Conservation (phyloP, 1,140 invertebrate genomes). For the Patella vulgata region DNA sequence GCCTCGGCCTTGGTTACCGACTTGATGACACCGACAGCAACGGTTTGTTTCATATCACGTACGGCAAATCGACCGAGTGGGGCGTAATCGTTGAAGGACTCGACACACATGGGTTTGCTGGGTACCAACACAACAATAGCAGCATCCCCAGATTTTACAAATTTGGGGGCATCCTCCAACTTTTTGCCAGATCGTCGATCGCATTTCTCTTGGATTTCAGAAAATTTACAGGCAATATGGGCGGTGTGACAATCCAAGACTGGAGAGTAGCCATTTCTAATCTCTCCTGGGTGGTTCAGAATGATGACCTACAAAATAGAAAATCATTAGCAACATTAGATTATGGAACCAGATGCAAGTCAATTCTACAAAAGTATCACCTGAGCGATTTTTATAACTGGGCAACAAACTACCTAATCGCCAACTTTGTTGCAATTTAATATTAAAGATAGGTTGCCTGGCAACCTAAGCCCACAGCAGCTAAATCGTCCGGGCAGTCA, state of each 20-base stretch:
- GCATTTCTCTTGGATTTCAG: constrained; percentile 97
- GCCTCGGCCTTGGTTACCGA: constrained; percentile 72
- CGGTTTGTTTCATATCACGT: constrained; percentile 99
- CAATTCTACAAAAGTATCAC: too few relatives aligned
- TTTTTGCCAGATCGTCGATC: constrained; percentile 91
- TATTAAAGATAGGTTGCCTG: too few relatives aligned
- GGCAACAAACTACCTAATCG: too few relatives aligned
- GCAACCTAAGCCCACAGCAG: too few relatives aligned
- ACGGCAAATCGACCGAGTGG: constrained; percentile 98
- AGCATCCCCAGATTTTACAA: constrained; percentile 95
- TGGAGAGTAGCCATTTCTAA: constrained; percentile 95
- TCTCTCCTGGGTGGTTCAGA: constrained; percentile 97
- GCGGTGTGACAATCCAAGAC: constrained; percentile 99
- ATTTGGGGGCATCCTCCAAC: constrained; percentile 71
- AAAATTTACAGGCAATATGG: constrained; percentile 99
- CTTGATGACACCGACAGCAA: constrained; percentile 98
- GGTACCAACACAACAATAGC: constrained; percentile 89
- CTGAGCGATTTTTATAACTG: too few relatives aligned
- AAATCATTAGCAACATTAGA: too few relatives aligned
- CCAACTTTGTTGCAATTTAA: too few relatives aligned
- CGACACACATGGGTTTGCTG: constrained; percentile 96
- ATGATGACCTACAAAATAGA: constrained; percentile 84
- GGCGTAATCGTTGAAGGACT: constrained; percentile 97
- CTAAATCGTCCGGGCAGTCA: too few relatives aligned
- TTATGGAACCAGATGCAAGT: too few relatives aligned